Evolutionary conservation across 2,888 invertebrate species (phyloP).

Genomic region (Parnassius apollo): DNA sequence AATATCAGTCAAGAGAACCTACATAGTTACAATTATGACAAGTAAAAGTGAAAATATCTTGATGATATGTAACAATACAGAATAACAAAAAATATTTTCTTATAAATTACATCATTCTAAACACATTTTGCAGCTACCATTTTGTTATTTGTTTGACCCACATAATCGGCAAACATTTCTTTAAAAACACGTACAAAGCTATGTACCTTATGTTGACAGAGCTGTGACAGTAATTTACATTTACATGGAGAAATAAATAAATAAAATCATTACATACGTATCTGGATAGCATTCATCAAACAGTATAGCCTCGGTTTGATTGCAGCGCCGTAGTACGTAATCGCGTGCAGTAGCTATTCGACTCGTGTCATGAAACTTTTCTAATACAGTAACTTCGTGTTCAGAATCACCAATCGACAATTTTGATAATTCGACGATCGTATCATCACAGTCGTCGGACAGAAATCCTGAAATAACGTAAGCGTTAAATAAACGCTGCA

Average conservation of each 20-base stretch:
- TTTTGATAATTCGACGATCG: constrained; percentile 77
- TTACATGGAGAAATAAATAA: neutral
- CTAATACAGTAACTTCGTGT: constrained; percentile 69
- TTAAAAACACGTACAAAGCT: too few relatives aligned
- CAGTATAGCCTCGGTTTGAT: constrained; percentile 81
- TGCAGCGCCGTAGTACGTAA: constrained; percentile 84
- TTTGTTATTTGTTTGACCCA: neutral
- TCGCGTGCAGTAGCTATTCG: constrained; percentile 66
- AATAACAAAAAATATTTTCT: too few relatives aligned
- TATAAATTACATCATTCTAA: too few relatives aligned
- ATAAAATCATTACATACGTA: constrained; percentile 68
- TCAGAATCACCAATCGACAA: constrained; percentile 73
- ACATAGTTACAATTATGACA: too few relatives aligned
- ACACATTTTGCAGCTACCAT: too few relatives aligned
- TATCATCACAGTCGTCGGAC: constrained; percentile 80
- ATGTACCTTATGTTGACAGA: too few relatives aligned
- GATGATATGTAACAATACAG: too few relatives aligned
- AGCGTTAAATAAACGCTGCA: constrained; percentile 41
- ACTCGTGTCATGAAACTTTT: constrained; percentile 65
- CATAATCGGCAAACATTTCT: neutral
- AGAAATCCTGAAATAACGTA: constrained; percentile 70
- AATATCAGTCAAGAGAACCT: too few relatives aligned
- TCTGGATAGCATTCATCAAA: constrained; percentile 86
- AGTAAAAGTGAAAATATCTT: too few relatives aligned
- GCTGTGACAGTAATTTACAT: neutral